phyloP scores from a whole-genome alignment of 2,797 vertebrate genomes.

The Sebastes oblongus region DNA sequence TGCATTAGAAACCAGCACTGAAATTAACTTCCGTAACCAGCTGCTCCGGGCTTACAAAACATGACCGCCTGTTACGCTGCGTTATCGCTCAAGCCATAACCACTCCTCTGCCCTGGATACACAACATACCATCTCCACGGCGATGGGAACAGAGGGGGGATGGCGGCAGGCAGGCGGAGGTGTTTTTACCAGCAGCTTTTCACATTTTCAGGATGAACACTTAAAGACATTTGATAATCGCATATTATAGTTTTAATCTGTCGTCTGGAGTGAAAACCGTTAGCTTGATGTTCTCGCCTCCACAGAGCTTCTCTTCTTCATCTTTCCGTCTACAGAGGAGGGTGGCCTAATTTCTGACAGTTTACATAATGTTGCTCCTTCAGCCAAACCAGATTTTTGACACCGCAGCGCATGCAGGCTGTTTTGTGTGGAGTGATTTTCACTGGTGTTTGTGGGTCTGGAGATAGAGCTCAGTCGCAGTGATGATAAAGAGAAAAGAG shows the following conservation, averaged over 20 bases:
- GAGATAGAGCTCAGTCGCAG: not conserved
- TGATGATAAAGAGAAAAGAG: not conserved
- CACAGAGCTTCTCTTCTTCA: not conserved
- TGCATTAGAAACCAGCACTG: not conserved
- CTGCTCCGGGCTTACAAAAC: conserved; percentile 17
- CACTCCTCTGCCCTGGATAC: conserved; percentile 39
- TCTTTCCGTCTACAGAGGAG: conserved; percentile 3
- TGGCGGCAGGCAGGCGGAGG: conserved; percentile 13
- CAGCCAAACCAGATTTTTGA: conserved; percentile 57
- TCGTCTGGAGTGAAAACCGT: not conserved
- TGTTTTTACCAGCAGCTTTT: conserved; percentile 11
- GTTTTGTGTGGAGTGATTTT: conserved; percentile 1
- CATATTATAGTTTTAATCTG: not conserved
- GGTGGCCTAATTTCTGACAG: conserved; percentile 38
- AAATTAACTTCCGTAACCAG: conserved; percentile 16
- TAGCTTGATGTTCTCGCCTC: conserved; percentile 8
- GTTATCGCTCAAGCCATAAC: conserved; percentile 46
- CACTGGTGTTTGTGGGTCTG: not conserved
- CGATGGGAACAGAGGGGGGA: conserved; percentile 26
- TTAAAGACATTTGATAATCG: not conserved
- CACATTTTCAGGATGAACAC: not conserved
- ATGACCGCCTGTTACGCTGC: not conserved
- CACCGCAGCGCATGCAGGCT: conserved; percentile 16
- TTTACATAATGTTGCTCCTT: conserved; percentile 47
- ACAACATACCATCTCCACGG: conserved; percentile 74